Evolutionary conservation across 2,797 vertebrate species (phyloP).

Genomic region (Sebastes vulpes): DNA sequence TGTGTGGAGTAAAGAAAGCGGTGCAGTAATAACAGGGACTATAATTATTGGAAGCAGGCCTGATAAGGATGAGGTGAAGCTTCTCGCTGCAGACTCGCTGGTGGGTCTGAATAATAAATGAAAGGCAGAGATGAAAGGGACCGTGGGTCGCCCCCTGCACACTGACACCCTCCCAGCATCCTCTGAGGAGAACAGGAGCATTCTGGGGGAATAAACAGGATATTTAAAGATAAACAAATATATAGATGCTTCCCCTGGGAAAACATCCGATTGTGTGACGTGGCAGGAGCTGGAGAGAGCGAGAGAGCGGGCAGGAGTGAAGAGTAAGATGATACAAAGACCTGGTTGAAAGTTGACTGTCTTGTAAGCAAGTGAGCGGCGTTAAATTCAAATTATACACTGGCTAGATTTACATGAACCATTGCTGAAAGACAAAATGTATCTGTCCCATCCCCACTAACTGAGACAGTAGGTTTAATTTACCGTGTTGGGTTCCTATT

Average conservation of each 20-base stretch:
- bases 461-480: background rate
- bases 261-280: background rate
- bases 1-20: background rate
- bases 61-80: conserved; percentile 49
- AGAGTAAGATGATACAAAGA: background rate
- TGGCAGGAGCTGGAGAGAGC: background rate
- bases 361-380: background rate
- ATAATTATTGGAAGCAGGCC: conserved; percentile 38
- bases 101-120: conserved; percentile 61
- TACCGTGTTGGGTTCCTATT: background rate
- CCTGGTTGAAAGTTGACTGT: background rate
- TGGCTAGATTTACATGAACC: background rate
- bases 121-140: conserved; percentile 60
- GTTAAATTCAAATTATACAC: background rate
- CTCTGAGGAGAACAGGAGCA: conserved; percentile 23
- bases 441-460: background rate
- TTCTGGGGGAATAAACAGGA: conserved; percentile 56
- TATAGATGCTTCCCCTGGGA: conserved; percentile 9
- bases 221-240: conserved; percentile 62
- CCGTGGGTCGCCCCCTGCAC: conserved; percentile 27
- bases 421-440: background rate
- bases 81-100: conserved; percentile 13
- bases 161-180: conserved; percentile 28
- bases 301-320: background rate
- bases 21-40: conserved; percentile 28